Evolutionary conservation across 2,113 vertebrate species (phyloP), one percentile per base, ranked within the genome.

Genomic region (Caranx melampygus): DNA sequence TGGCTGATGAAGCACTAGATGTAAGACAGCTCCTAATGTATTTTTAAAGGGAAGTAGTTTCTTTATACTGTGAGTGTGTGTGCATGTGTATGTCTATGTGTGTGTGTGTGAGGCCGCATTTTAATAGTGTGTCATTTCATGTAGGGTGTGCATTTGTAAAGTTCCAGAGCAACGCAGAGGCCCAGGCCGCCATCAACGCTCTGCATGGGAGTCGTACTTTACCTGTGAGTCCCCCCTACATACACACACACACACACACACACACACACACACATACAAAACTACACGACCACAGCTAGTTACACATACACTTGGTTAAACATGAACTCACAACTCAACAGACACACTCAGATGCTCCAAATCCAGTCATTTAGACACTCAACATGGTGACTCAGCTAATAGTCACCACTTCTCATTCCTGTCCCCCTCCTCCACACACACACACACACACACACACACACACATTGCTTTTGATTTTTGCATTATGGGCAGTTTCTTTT

Each of bases 131-230:
- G 84, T 84, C 82, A 74, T 93, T 88, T 89, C 68, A 77, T 83
- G 62, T 83, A 95, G 94, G 93, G 51, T 95, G 94, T 90, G 94
- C 93, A 40, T 95, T 95, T 90, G 94, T 95, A 82, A 95, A 95
- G 91, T 95, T 93, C 81, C 94, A 95, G 91, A 94, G 85, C 91
- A 95, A 95, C 74, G 92, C 93, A 75, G 94, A 95, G 85, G 94
- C 94, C 63, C 94, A 95, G 87, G 93, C 94, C 7, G 94, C 94
- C 76, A 95, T 95, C 85, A 95, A 93, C 37, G 75, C 94, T 69
- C 90, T 95, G 78, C 94, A 95, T 4, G 94, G 94, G 77, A 95
- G 93, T 75, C 94, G 94, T 72, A 95, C 94, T 84, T 88, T 95
- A 87, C 94, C 94, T 67, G 94, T 95, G 34, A 94, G 93, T 89